phyloP scores from a whole-genome alignment of 2,888 invertebrate genomes.

The Ochlodes sylvanus region DNA sequence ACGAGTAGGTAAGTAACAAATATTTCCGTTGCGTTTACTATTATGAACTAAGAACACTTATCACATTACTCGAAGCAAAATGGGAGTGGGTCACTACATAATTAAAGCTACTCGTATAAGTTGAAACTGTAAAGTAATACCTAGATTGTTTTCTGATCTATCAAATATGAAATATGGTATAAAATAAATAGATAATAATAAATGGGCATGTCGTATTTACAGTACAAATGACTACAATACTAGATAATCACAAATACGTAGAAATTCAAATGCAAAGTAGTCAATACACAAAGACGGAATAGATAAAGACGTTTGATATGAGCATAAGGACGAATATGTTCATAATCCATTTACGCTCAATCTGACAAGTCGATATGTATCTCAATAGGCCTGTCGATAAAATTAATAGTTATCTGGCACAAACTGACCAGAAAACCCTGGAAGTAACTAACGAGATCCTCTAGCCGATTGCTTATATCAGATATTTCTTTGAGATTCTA shows the following conservation, averaged over 20 bases:
- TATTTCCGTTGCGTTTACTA: too few species aligned
- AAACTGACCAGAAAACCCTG: conserved; percentile 17
- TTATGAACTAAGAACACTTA: too few species aligned
- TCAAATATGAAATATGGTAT: neutral
- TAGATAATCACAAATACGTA: conserved; percentile 3
- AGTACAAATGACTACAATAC: conserved; percentile 6
- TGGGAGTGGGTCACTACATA: too few species aligned
- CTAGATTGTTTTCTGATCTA: neutral
- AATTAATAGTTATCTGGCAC: conserved; percentile 27
- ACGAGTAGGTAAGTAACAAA: too few species aligned
- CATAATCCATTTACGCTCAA: conserved; percentile 34
- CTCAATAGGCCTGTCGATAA: conserved; percentile 19
- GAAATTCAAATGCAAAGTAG: conserved; percentile 24
- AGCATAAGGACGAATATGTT: conserved; percentile 30
- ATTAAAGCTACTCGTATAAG: too few species aligned
- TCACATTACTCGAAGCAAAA: too few species aligned
- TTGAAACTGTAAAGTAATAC: too few species aligned
- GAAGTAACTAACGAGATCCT: conserved; percentile 12
- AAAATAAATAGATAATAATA: neutral
- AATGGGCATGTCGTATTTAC: neutral
- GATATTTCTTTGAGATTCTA: conserved; percentile 14
- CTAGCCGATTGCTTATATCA: conserved; percentile 20
- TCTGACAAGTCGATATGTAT: conserved; percentile 17
- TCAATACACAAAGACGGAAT: conserved; percentile 31
- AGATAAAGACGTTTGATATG: conserved; percentile 30